Base-by-base conservation (phyloP, 23 tunicate genomes). In the Botrylloides violaceus region DNA sequence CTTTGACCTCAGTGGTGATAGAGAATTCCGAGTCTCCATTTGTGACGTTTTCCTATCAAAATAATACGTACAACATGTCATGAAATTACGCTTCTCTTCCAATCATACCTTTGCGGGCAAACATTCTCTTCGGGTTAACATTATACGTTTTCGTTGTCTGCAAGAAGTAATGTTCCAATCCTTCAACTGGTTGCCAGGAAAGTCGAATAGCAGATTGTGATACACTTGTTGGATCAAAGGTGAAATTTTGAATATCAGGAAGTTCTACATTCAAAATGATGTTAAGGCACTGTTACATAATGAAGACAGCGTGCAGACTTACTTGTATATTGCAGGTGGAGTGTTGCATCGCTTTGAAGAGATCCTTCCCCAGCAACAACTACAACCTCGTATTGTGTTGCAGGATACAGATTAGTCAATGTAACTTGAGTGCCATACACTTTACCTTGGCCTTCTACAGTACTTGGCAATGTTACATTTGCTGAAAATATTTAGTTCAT, bases 361-460 rank as follows among this genome's bases (percentile, higher is more conserved):
- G 78, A 73, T 3, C 43, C 36, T 12, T 34, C 66, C 7, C 85
- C 85, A 33, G 97, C 76, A 53, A 90, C 90, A 18, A 90, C 71
- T 4, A 90, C 64, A 4, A 90, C 61, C 75, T 90, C 97, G 36
- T 90, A 90, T 23, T 53, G 39, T 1, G 85, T 90, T 9, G 58
- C 70, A 6, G 97, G 85, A 22, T 27, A 22, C 77, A 90, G 74
- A 60, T 79, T 75, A 12, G 81, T 66, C 0, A 90, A 77, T 7
- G 50, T 58, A 1, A 68, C 85, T n/a, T 79, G 48, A 2, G 90
- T 79, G 20, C 47, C 58, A 12, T 55, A 82, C 25, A 72, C 79
- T 55, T 82, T 72, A 6, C 97, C 97, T 61, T 90, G 97, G 2
- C 97, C 97, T 19, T 38, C 24, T 6, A 90, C 91, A 5, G 49